These are phyloP conservation scores for Anguilla marmorata DNA, from an alignment of 2,797 vertebrate species.

Conservation along the genomic window DNA sequence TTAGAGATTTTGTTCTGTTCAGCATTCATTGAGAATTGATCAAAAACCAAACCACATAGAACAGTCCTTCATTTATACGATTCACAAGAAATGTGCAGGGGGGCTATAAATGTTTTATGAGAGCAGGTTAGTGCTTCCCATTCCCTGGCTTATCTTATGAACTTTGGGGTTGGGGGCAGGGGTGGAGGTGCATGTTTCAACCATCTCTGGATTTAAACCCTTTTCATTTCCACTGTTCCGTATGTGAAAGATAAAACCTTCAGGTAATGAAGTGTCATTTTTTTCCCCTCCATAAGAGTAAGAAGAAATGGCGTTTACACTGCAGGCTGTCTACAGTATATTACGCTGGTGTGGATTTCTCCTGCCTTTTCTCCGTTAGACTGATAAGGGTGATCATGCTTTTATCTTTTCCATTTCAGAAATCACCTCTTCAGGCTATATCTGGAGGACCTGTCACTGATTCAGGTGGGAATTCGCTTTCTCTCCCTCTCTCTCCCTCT, in stretches of 20 bases:
- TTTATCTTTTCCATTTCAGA: slow-evolving; percentile 65
- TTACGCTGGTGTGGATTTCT: not conserved
- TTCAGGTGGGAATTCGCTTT: slow-evolving; percentile 82
- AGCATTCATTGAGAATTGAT: not conserved
- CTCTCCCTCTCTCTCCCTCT: slow-evolving; percentile 2
- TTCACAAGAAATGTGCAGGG: not conserved
- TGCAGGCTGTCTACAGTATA: not conserved
- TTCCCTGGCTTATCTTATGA: not conserved
- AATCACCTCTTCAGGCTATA: slow-evolving; percentile 95
- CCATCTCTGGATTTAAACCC: not conserved
- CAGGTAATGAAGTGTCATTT: not conserved
- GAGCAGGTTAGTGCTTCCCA: not conserved
- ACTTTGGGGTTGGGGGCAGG: not conserved
- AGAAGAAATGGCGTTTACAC: not conserved
- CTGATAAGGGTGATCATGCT: slow-evolving; percentile 16
- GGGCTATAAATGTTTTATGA: not conserved
- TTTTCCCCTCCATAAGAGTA: not conserved
- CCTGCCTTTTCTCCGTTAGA: not conserved
- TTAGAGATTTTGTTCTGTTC: not conserved
- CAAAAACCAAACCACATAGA: not conserved
- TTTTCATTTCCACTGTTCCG: not conserved
- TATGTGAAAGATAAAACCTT: not conserved
- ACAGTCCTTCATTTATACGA: not conserved
- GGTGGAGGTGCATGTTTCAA: not conserved
- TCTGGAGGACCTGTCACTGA: slow-evolving; percentile 90